Base-by-base conservation (phyloP, 1,140 invertebrate genomes). In the Oncopeltus fasciatus region DNA sequence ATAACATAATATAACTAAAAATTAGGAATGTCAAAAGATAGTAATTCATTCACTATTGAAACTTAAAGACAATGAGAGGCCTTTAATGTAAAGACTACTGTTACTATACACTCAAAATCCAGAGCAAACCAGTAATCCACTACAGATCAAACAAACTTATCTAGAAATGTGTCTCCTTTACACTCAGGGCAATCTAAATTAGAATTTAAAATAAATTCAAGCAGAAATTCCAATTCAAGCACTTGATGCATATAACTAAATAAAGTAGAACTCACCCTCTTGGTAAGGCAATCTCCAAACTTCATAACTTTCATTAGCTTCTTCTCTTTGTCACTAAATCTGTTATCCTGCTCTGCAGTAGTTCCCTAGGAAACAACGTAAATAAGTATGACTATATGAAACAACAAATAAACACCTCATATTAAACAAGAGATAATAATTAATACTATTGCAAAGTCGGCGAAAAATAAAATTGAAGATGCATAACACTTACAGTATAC, bases 291-390 rank as follows among this genome's bases (percentile, higher is more conserved):
- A 72, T 97, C 92, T 33, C 88, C 88, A 77, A 99, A 99, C 74
- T 92, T 95, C 92, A 99, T 95, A 74, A 93, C 90, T 74, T 98
- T 99, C 73, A 99, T 82, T 43, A 99, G 78, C 71, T 99, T 99
- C 75, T 99, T 98, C 76, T 98, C 94, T 74, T 99, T 99, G 75
- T 99, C 95, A 71, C 92, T 92, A 77, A 99, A 99, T 66, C 96
- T 83, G 70, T 92, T 98, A 75, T 99, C 96, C 76, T 99, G 96
- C 72, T 98, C 94, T 44, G 95, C 90, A 69, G 88, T 96, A 28
- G 95, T 99, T 49, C 96, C 96, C 93, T 97, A 71, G 60, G 77
- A 75, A 66, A 64, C 63, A 62, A 58, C 65, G n/a, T n/a, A n/a
- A n/a, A n/a, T n/a, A n/a, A n/a, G n/a, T n/a, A n/a, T n/a, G n/a